A percentile compares a stretch with the other conserved stretches of the same genome.
These are phyloP conservation scores for Drosophila demipolita DNA, from an alignment of 2,888 invertebrate species.

Conservation along the genomic window DNA sequence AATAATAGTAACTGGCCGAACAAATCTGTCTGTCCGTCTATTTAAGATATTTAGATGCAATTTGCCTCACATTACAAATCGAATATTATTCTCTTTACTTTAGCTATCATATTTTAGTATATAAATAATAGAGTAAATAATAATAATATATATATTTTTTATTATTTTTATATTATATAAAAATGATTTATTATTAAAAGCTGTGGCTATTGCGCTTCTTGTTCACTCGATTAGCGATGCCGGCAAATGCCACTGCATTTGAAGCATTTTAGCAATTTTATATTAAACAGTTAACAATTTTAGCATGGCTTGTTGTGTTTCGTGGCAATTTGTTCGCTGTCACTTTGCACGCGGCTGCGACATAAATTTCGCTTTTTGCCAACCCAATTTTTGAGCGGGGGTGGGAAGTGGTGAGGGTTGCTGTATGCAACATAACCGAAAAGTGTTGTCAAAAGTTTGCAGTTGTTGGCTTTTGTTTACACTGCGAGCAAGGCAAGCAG, in stretches of 20 bases:
- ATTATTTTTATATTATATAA: background rate
- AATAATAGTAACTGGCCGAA: background rate
- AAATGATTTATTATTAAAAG: too few species aligned
- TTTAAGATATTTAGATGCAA: background rate
- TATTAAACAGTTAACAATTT: constrained; percentile 42
- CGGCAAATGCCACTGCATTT: constrained; percentile 23
- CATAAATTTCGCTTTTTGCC: constrained; percentile 77
- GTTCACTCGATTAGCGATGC: constrained; percentile 56
- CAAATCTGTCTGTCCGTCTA: background rate
- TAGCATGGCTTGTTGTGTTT: constrained; percentile 61
- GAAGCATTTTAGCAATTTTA: constrained; percentile 19
- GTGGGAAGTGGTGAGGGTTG: constrained; percentile 2
- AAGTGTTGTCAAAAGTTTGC: constrained; percentile 77
- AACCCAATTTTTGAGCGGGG: constrained; percentile 62
- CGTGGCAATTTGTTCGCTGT: constrained; percentile 77
- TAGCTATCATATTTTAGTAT: background rate
- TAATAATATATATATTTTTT: too few species aligned
- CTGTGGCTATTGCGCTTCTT: constrained; percentile 3
- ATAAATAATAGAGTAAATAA: too few species aligned
- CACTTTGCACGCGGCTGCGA: constrained; percentile 78
- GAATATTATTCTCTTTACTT: background rate
- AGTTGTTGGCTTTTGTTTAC: constrained; percentile 79
- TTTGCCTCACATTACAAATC: background rate
- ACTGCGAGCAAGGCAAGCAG: constrained; percentile 26
- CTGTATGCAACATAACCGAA: constrained; percentile 61